Conservation (phyloP, 2,888 invertebrate genomes). For the Callyntrura guangdongensis region DNA sequence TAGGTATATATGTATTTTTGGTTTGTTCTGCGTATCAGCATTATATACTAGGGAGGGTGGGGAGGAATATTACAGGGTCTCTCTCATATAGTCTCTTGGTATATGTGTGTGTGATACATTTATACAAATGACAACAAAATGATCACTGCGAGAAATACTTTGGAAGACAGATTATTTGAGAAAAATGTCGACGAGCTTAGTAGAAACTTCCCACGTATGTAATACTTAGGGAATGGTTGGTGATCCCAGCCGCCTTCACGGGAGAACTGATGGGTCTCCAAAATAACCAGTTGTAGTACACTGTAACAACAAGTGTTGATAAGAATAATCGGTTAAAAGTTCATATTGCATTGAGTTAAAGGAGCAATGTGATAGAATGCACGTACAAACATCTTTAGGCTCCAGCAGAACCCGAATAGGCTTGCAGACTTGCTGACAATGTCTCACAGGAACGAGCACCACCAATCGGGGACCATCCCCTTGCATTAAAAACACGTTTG, state of each 20-base stretch:
- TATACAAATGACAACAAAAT: no score
- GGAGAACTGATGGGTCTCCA: constrained; percentile 91
- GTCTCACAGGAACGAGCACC: constrained; percentile 91
- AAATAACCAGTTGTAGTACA: constrained; percentile 95
- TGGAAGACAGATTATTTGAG: constrained; percentile 5
- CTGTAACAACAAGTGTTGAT: constrained; percentile 87
- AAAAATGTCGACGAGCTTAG: constrained; percentile 85
- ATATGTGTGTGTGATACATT: no score
- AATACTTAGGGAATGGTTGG: constrained; percentile 87
- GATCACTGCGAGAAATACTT: not conserved
- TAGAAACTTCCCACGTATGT: constrained; percentile 92
- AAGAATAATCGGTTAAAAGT: no score
- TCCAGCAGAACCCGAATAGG: constrained; percentile 91
- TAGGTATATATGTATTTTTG: not conserved
- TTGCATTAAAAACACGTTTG: constrained; percentile 91
- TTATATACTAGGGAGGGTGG: not conserved
- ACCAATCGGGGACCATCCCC: constrained; percentile 91
- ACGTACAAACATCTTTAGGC: constrained; percentile 92
- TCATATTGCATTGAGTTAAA: no score
- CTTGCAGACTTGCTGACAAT: constrained; percentile 91
- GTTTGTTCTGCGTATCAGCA: not conserved
- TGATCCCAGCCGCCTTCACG: constrained; percentile 86
- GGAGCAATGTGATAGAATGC: no score
- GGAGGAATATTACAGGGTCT: not conserved
- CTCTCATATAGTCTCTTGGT: no score